These are phyloP conservation scores for Drosophila pseudotalamancana DNA, from an alignment of 2,888 invertebrate genomes.

Conservation along the genomic window DNA sequence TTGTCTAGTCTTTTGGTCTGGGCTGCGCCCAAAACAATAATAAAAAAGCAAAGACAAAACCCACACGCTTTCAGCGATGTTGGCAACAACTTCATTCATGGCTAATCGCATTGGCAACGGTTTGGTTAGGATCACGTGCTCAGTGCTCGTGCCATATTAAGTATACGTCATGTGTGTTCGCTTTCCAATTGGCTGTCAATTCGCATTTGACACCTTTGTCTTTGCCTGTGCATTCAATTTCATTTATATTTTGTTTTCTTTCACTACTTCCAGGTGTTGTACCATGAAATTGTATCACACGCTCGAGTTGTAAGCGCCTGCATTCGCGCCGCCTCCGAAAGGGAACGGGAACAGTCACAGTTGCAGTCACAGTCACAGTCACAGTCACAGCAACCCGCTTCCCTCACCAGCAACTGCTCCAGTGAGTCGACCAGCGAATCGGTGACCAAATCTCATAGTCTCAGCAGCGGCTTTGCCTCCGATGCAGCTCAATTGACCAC, in stretches of 20 bases:
- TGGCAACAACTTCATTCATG: slow-evolving; percentile 38
- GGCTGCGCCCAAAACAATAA: slow-evolving; percentile 49
- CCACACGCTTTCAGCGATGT: slow-evolving; percentile 11
- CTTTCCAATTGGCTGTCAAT: slow-evolving; percentile 36
- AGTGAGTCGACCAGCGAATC: slow-evolving; percentile 74
- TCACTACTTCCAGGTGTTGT: slow-evolving; percentile 90
- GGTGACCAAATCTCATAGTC: slow-evolving; percentile 64
- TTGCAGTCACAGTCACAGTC: slow-evolving; percentile 41
- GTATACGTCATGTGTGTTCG: slow-evolving; percentile 52
- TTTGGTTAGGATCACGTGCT: slow-evolving; percentile 4
- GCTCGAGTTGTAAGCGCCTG: slow-evolving; percentile 93
- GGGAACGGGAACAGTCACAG: slow-evolving; percentile 78
- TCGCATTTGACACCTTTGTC: slow-evolving; percentile 14
- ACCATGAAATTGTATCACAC: slow-evolving; percentile 96
- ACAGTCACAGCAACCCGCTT: slow-evolving; percentile 63
- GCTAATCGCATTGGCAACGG: background rate
- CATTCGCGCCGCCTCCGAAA: slow-evolving; percentile 89
- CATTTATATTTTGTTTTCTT: slow-evolving; percentile 23
- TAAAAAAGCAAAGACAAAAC: slow-evolving; percentile 1
- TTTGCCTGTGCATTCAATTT: slow-evolving; percentile 17
- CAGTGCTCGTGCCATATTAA: slow-evolving; percentile 26
- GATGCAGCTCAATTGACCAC: slow-evolving; percentile 45
- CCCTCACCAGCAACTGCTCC: slow-evolving; percentile 72
- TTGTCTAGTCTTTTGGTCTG: slow-evolving; percentile 14
- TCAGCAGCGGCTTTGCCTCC: slow-evolving; percentile 74